Evolutionary conservation across 1,140 invertebrate genomes (phyloP).

Genomic region (Listronotus oregonensis): DNA sequence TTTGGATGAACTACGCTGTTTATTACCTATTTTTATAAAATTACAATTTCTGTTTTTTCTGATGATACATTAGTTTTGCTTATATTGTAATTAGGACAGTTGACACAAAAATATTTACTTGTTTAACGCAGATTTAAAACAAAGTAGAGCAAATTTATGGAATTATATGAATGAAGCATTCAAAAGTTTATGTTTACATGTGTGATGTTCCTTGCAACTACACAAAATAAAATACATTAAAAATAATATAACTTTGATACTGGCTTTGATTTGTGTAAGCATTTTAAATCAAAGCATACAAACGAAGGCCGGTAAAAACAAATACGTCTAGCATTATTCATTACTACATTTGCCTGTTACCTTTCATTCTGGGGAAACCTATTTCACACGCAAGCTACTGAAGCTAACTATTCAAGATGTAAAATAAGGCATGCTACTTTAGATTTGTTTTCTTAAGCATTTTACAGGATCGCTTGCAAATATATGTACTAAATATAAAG

Average conservation of each 20-base stretch:
- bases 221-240: too few relatives aligned
- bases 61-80: too few relatives aligned
- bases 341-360: constrained; percentile 20
- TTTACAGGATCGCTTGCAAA: background rate
- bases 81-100: too few relatives aligned
- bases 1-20: too few relatives aligned
- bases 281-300: background rate
- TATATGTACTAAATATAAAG: background rate
- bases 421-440: constrained; percentile 24
- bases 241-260: constrained; percentile 1
- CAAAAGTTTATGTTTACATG: too few relatives aligned
- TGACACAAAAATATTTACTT: too few relatives aligned
- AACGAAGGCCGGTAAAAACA: constrained; percentile 18
- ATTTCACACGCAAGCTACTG: constrained; percentile 25
- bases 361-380: constrained; percentile 24
- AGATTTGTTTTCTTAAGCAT: background rate
- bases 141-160: too few relatives aligned
- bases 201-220: too few relatives aligned
- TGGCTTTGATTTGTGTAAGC: background rate
- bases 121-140: too few relatives aligned
- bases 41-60: too few relatives aligned
- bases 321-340: constrained; percentile 7
- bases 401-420: constrained; percentile 17
- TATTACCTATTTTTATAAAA: too few relatives aligned
- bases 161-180: too few relatives aligned